Conservation (phyloP, 2,797 vertebrate genomes). For the Sylvilagus floridanus region DNA sequence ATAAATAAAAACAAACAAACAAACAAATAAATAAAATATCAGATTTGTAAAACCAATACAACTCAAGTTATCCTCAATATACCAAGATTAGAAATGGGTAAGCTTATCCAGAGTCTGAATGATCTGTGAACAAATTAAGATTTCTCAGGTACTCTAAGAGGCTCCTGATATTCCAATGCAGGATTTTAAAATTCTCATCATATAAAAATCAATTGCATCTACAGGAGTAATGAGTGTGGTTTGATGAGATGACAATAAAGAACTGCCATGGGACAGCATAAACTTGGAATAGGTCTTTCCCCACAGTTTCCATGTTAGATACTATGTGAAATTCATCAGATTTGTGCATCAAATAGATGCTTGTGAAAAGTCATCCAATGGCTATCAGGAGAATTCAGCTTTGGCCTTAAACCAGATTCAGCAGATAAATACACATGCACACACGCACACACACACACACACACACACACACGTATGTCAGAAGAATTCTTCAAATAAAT, state of each 20-base stretch:
- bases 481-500: conserved; percentile 59
- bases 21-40: too few relatives aligned
- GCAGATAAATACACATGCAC: not conserved
- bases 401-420: not conserved
- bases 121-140: not conserved
- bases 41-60: conserved; percentile 2
- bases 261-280: not conserved
- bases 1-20: too few relatives aligned
- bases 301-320: conserved; percentile 29
- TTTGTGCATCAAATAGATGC: conserved; percentile 26
- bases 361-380: conserved; percentile 5
- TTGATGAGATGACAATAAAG: conserved; percentile 21
- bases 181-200: conserved; percentile 51
- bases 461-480: not conserved
- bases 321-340: conserved; percentile 25
- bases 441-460: too few relatives aligned
- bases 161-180: not conserved
- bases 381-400: conserved; percentile 32
- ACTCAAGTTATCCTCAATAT: not conserved
- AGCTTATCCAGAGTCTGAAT: not conserved
- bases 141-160: not conserved
- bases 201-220: conserved; percentile 36
- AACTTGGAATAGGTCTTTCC: not conserved
- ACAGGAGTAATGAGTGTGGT: not conserved
- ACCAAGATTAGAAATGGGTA: not conserved